Evolutionary conservation across 2,797 vertebrate genomes (phyloP).

Genomic region (Hydrolagus colliei): DNA sequence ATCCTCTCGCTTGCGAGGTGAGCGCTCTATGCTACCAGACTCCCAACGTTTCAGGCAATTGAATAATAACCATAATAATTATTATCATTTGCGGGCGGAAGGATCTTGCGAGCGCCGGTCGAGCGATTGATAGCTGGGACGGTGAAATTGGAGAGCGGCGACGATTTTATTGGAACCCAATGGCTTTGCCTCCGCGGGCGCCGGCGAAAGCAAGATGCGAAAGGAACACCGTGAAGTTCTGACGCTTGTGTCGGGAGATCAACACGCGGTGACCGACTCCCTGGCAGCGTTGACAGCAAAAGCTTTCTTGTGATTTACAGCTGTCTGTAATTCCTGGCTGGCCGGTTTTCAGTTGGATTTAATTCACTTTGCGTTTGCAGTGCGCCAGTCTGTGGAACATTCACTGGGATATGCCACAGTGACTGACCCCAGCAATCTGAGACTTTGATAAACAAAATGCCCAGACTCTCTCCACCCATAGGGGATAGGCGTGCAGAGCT

Average conservation of each 20-base stretch:
- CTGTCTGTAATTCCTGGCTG: background rate
- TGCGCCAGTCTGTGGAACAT: background rate
- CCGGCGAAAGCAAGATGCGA: background rate
- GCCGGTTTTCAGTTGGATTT: conserved; percentile 13
- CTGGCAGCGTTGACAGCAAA: conserved; percentile 16
- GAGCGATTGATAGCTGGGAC: no score
- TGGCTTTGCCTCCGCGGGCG: background rate
- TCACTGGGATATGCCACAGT: conserved; percentile 10
- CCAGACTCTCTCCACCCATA: background rate
- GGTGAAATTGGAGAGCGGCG: background rate
- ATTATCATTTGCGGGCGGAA: no score
- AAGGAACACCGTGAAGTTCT: background rate
- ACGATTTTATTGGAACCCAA: background rate
- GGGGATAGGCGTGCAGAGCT: background rate
- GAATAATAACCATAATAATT: no score
- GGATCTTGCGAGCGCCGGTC: no score
- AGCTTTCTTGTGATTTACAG: background rate
- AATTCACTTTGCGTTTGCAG: conserved; percentile 6
- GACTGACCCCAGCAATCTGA: conserved; percentile 18
- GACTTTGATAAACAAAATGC: conserved; percentile 21
- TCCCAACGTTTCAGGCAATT: no score
- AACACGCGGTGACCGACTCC: background rate
- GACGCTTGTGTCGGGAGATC: background rate
- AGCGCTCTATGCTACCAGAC: no score
- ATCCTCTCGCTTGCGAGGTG: no score